Evolutionary conservation across 37 sponge, comb jelly and placozoan species (phyloP), one percentile per base, ranked within the genome.

Genomic region (Geodia barretti): DNA sequence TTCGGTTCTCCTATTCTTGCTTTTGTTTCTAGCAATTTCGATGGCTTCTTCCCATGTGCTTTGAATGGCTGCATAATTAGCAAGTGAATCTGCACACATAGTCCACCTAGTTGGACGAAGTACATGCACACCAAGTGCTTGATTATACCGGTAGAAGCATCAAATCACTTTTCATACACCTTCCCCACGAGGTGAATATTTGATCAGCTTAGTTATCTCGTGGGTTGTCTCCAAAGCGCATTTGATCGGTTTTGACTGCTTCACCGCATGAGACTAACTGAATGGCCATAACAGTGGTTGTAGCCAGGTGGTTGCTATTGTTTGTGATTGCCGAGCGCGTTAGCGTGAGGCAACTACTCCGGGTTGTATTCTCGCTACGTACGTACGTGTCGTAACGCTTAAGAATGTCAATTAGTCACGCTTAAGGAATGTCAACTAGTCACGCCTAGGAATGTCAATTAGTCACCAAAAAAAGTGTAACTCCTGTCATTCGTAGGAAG

Each of bases 141-240:
- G n/a, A n/a, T n/a, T n/a, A 39, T 37, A 25, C n/a, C n/a, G 33
- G 62, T 58, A 36, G 70, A 41, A 41, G 73, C 38, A 4, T 39
- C 36, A 2, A 70, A 23, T 61, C 72, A 34, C 24, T 69, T 65
- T 70, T 91, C 83, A 86, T 33, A 66, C 32, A 20, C 68, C 79
- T 38, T 86, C 79, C 25, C 92, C 75, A 0, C 78, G 76, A 39
- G 92, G 83, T 35, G 92, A 91, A 61, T 76, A 67, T 77, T 86
- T 86, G 17, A 86, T 74, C 38, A 91, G 60, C 79, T 81, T 86
- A 24, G 84, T 83, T 7, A 91, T 71, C 75, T 91, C 87, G 39
- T 74, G 40, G 20, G 60, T 58, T 58, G 60, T 58, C 60, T 58
- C 60, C 60, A 58, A 58, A 58, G 60, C 60, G 19, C 19, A 21